Evolutionary conservation across 2,797 vertebrate genomes (phyloP), one percentile per base, ranked within the genome.

Genomic region (Buphagus erythrorhynchus): DNA sequence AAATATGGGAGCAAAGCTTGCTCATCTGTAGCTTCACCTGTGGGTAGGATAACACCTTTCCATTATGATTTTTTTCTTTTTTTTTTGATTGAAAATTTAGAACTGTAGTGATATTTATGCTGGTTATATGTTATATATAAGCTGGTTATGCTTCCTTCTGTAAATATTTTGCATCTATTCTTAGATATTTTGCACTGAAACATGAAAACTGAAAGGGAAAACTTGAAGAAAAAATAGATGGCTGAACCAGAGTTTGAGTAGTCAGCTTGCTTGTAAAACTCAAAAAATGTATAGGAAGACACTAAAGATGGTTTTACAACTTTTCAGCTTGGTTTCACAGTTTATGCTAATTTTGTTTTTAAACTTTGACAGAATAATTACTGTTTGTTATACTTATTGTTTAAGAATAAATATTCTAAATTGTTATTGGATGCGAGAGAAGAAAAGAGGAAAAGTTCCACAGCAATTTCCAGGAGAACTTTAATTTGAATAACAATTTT

Each of bases 1-100:
- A 91, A 65, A 49, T 26, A 40, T 0, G 2, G 42, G 68, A 79
- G 13, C 0, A 0, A 74, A 61, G 8, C 28, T 29, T 63, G 13
- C 48, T 91, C 3, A 8, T 80, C 35, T 21, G 0, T 26, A 40
- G 20, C 48, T 71, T 85, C 68, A 16, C 13, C 29, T 54, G 6
- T 77, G 45, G 21, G 35, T 68, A 35, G 25, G 31, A 68, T 57
- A 63, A 28, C 9, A 31, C 11, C 8, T 83, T 91, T 91, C 16
- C 16, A 25, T 71, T 66, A 36, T 1, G 0, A 9, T 18, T 26
- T 33, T 22, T 16, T 5, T 2, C 21, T 33, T 66, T 31, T 17
- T 17, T 33, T 88, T 88, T 78, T 86, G 3, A 12, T 45, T 46
- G 28, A 75, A 88, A 86, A 42, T 36, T 45, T 80, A 25, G 6